A percentile compares a stretch with the other conserved stretches of the same genome.
Conservation (phyloP, 2,888 invertebrate species). For the Cheilosia soror region DNA sequence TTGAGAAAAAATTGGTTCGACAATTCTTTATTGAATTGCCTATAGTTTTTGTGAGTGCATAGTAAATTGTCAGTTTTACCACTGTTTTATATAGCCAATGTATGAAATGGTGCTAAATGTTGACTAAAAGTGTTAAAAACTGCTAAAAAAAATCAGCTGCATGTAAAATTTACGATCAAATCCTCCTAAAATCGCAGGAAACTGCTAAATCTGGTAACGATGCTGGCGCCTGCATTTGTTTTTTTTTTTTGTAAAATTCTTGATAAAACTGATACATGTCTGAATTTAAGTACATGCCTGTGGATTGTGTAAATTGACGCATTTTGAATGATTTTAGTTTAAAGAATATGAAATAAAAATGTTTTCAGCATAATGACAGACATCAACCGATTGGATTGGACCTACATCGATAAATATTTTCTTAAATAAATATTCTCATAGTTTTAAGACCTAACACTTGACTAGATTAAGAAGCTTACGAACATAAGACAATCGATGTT, state of each 20-base stretch:
- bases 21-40: too few relatives aligned
- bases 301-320: constrained; percentile 27
- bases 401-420: background rate
- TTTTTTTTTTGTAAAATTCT: background rate
- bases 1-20: too few relatives aligned
- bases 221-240: too few relatives aligned
- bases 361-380: constrained; percentile 19
- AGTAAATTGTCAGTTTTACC: too few relatives aligned
- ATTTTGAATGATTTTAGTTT: background rate
- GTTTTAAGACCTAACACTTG: constrained; percentile 5
- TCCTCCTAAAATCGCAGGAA: too few relatives aligned
- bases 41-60: too few relatives aligned
- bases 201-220: too few relatives aligned
- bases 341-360: background rate
- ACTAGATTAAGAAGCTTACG: constrained; percentile 13
- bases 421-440: background rate
- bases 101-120: too few relatives aligned
- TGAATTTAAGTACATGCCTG: background rate
- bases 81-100: too few relatives aligned
- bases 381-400: background rate
- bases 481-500: background rate
- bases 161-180: too few relatives aligned
- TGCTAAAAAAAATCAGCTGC: too few relatives aligned
- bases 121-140: too few relatives aligned
- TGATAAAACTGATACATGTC: background rate